Percentiles rank a stretch among this genome's conserved stretches.
Evolutionary conservation across 2,113 vertebrate species (phyloP).

Genomic region (Dunckerocampus dactyliophorus): DNA sequence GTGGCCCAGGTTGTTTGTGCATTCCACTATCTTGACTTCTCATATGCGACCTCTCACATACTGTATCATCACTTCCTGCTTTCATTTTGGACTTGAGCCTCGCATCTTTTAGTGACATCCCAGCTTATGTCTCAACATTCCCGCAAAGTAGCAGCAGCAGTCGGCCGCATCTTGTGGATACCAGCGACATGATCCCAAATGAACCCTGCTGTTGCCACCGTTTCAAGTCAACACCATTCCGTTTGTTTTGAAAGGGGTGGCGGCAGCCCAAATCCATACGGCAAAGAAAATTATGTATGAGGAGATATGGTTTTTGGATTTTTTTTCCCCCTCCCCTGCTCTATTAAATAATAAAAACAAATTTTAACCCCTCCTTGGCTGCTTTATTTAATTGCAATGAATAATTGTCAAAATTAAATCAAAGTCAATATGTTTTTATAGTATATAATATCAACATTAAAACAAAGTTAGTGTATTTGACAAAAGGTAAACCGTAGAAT

Average conservation of each 20-base stretch:
- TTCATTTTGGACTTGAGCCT: slow-evolving; percentile 26
- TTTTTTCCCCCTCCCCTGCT: slow-evolving; percentile 51
- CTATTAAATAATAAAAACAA: slow-evolving; percentile 79
- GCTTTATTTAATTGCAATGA: background rate
- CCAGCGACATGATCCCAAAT: slow-evolving; percentile 33
- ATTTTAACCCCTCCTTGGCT: slow-evolving; percentile 71
- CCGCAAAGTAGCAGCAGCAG: slow-evolving; percentile 23
- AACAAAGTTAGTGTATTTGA: no score
- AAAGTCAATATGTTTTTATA: no score
- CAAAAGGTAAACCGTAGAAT: no score
- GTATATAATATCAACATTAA: no score
- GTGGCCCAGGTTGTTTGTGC: no score
- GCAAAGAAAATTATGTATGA: slow-evolving; percentile 61
- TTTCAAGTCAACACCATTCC: slow-evolving; percentile 72
- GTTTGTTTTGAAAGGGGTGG: slow-evolving; percentile 32
- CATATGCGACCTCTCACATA: no score
- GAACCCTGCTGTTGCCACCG: slow-evolving; percentile 55
- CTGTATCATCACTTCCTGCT: background rate
- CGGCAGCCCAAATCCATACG: slow-evolving; percentile 30
- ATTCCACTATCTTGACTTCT: no score
- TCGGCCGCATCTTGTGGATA: slow-evolving; percentile 29
- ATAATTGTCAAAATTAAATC: background rate
- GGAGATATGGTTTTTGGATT: slow-evolving; percentile 45
- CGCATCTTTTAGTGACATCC: slow-evolving; percentile 34
- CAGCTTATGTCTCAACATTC: slow-evolving; percentile 54